Evolutionary conservation across 1,140 invertebrate species (phyloP).

Genomic region (Papilio polyxenes): DNA sequence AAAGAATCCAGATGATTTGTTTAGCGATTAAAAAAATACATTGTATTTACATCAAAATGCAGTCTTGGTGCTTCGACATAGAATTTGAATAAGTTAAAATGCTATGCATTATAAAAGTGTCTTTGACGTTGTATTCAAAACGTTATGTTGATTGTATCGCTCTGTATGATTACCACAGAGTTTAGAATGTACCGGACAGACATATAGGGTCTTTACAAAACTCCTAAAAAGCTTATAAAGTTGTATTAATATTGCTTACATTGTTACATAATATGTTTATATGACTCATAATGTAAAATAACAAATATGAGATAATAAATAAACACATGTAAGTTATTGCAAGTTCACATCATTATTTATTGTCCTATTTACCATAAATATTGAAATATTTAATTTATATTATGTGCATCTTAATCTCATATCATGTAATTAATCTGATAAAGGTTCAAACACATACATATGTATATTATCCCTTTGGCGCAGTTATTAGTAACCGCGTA

Average conservation of each 20-base stretch:
- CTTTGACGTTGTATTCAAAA: not conserved
- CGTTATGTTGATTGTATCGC: not conserved
- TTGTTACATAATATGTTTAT: not conserved
- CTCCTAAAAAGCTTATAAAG: not conserved
- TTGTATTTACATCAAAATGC: not conserved
- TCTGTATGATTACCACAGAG: not conserved
- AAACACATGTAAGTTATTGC: slow-evolving; percentile 1
- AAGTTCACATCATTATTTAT: not conserved
- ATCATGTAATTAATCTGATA: not conserved
- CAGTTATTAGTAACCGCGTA: not conserved
- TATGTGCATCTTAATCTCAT: not conserved
- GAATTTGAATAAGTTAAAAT: not conserved
- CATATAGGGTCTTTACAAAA: not conserved
- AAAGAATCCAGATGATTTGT: not conserved
- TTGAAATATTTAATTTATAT: not conserved
- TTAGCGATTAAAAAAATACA: not conserved
- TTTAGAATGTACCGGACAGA: not conserved
- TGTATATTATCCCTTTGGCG: not conserved
- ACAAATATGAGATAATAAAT: not conserved
- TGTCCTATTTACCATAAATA: not conserved
- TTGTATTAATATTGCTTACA: not conserved
- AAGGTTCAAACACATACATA: not conserved
- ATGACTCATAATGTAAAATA: not conserved
- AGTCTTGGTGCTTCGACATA: not conserved
- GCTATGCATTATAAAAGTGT: not conserved